Percentiles rank a stretch among this genome's conserved stretches.
Conservation (phyloP, 2,797 vertebrate genomes). For the Crax fasciolata region DNA sequence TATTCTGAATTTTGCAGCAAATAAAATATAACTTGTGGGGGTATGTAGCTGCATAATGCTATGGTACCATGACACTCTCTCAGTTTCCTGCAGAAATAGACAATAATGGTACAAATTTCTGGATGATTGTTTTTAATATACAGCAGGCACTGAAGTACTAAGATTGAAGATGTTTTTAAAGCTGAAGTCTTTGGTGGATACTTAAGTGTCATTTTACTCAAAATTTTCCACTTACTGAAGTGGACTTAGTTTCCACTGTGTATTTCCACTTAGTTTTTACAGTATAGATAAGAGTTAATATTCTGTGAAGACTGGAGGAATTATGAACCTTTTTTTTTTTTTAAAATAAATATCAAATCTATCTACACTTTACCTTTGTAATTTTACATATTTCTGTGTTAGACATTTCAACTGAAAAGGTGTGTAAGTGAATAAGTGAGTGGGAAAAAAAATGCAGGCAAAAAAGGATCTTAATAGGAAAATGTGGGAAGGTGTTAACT, state of each 20-base stretch:
- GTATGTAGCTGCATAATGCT: not conserved
- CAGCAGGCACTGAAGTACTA: not conserved
- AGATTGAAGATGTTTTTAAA: not conserved
- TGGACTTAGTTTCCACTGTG: too few species aligned
- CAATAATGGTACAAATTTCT: not conserved
- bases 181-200: not conserved
- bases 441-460: not conserved
- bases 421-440: not conserved
- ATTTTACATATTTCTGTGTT: not conserved
- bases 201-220: not conserved
- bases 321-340: not conserved
- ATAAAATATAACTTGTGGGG: not conserved
- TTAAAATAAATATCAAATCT: not conserved
- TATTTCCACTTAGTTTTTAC: not conserved
- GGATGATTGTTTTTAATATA: not conserved
- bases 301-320: not conserved
- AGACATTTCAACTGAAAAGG: not conserved
- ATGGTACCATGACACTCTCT: not conserved
- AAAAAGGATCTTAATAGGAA: not conserved
- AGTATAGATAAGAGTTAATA: not conserved
- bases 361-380: not conserved
- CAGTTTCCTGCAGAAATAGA: not conserved
- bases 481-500: not conserved
- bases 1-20: not conserved
- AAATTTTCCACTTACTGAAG: not conserved